A percentile compares a stretch with the other conserved stretches of the same genome.
These are phyloP conservation scores for Otus scops DNA, from an alignment of 2,797 vertebrate species.

Conservation along the genomic window DNA sequence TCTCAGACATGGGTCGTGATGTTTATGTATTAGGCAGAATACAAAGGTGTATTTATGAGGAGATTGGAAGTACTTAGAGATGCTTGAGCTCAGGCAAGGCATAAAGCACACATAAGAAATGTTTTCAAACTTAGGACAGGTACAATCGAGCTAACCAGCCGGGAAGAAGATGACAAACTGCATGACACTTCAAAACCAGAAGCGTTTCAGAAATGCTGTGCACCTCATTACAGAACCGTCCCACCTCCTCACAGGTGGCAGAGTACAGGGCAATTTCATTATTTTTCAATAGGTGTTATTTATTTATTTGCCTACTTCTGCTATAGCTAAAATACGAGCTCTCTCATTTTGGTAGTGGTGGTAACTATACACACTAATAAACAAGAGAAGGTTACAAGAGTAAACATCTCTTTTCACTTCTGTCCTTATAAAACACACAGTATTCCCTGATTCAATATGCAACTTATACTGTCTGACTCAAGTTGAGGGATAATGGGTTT, in stretches of 20 bases:
- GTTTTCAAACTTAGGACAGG: not conserved
- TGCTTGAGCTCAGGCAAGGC: slow-evolving; percentile 19
- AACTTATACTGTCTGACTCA: slow-evolving; percentile 50
- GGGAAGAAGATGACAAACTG: not conserved
- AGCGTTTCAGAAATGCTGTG: not conserved
- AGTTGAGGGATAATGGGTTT: not conserved
- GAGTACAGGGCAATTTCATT: not conserved
- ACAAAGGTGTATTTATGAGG: slow-evolving; percentile 79
- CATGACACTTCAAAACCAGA: not conserved
- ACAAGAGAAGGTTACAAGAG: not conserved
- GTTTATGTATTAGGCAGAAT: slow-evolving; percentile 74
- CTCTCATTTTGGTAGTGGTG: not conserved
- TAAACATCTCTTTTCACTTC: not conserved
- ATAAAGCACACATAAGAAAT: not conserved
- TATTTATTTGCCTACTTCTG: not conserved
- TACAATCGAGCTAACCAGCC: not conserved
- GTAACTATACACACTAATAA: not conserved
- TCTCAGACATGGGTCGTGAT: slow-evolving; percentile 79
- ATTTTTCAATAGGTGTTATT: not conserved
- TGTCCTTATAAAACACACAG: slow-evolving; percentile 12
- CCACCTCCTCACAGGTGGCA: not conserved
- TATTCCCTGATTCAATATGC: slow-evolving; percentile 12
- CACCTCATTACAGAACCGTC: not conserved
- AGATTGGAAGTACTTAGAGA: slow-evolving; percentile 60
- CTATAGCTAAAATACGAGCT: not conserved